These are phyloP conservation scores for Nymphicus hollandicus DNA, from an alignment of 2,113 vertebrate species.

Conservation along the genomic window DNA sequence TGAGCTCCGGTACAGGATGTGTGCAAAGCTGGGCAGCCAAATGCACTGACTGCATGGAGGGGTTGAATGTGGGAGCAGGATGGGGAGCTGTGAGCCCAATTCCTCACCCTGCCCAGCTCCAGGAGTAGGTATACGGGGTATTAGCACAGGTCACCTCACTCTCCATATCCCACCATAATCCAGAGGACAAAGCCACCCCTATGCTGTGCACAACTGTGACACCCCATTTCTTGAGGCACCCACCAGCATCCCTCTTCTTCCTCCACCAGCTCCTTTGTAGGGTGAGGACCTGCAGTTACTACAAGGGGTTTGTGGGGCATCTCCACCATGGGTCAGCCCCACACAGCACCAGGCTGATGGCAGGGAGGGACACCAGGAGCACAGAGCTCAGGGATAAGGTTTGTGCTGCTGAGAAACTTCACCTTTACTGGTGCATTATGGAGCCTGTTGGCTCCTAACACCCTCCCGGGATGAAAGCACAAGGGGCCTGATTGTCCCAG, in stretches of 20 bases:
- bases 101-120: neutral
- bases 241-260: neutral
- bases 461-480: conserved; percentile 15
- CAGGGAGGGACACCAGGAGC: neutral
- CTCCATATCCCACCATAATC: neutral
- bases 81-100: neutral
- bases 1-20: neutral
- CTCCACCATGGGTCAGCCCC: neutral
- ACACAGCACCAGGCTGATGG: neutral
- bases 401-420: neutral
- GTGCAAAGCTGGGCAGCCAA: neutral
- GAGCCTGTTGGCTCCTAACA: conserved; percentile 13
- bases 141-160: neutral
- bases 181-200: neutral
- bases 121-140: neutral
- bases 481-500: conserved; percentile 30
- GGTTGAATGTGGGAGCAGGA: neutral
- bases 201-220: rapidly evolving
- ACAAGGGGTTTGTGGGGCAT: neutral
- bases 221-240: neutral
- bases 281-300: neutral
- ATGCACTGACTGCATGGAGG: rapidly evolving
- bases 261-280: neutral
- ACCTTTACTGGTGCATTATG: neutral
- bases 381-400: neutral